Evolutionary conservation across 1,140 invertebrate species (phyloP).

Genomic region (Oppia nitens): DNA sequence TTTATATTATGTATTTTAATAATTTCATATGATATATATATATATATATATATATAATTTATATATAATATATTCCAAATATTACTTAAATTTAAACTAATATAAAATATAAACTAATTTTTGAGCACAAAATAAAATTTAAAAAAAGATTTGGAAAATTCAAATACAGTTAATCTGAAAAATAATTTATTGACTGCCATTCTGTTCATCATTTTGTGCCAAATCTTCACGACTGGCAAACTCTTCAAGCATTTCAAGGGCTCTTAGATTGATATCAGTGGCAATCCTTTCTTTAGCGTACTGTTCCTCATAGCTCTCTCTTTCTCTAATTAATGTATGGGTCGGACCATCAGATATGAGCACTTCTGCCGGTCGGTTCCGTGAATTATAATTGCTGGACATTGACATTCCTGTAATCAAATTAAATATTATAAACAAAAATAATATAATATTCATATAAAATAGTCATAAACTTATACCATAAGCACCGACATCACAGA

Average conservation of each 20-base stretch:
- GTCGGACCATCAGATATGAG: conserved; percentile 24
- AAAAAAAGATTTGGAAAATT: too few species aligned
- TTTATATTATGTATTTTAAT: too few species aligned
- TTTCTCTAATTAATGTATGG: conserved; percentile 24
- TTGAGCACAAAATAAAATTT: too few species aligned
- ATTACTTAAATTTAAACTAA: too few species aligned
- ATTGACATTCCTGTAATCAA: conserved; percentile 25
- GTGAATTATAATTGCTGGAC: conserved; percentile 33
- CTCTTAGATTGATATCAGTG: conserved; percentile 2
- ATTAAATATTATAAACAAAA: neutral
- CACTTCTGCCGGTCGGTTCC: conserved; percentile 30
- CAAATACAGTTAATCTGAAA: too few species aligned
- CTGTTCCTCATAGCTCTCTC: conserved; percentile 26
- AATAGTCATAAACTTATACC: neutral
- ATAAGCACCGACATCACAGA: conserved; percentile 34
- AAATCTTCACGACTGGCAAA: conserved; percentile 8
- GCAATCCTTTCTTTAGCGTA: conserved; percentile 5
- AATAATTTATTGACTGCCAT: neutral
- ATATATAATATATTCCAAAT: too few species aligned
- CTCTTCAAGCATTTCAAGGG: conserved; percentile 3
- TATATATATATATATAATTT: too few species aligned
- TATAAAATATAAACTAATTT: too few species aligned
- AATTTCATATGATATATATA: too few species aligned
- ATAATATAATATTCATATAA: neutral
- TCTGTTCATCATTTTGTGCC: neutral